Percentiles rank a stretch among this genome's conserved stretches.
phyloP scores from a whole-genome alignment of 2,797 vertebrate species.

The Clarias fuscus region DNA sequence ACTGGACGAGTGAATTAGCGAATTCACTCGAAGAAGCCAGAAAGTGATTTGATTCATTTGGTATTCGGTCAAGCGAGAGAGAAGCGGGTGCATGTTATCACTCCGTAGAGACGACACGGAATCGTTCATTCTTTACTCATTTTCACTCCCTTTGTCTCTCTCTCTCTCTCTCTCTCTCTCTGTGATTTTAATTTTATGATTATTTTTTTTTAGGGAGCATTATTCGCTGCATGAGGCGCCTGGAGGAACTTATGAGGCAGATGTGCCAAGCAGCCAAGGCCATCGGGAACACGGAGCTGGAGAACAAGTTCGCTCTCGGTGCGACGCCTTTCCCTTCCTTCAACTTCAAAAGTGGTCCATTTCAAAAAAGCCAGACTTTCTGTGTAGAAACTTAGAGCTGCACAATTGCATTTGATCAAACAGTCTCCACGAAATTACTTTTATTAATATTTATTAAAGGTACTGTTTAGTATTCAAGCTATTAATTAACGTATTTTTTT shows the following conservation, averaged over 20 bases:
- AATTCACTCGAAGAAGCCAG: not conserved
- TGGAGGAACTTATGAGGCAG: conserved; percentile 94
- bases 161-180: not conserved
- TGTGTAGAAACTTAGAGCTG: not conserved
- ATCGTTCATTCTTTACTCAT: not conserved
- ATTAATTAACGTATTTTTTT: too few relatives aligned
- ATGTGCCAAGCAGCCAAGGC: conserved; percentile 99
- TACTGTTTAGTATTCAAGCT: too few relatives aligned
- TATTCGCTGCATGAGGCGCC: conserved; percentile 90
- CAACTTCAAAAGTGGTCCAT: not conserved
- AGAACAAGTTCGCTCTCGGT: conserved; percentile 95
- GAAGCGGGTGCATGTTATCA: conserved; percentile 21
- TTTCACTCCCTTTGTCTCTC: too few relatives aligned
- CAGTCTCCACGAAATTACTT: too few relatives aligned
- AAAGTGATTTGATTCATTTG: conserved; percentile 36
- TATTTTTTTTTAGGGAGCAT: conserved; percentile 71
- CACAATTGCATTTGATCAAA: too few relatives aligned
- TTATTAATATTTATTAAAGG: too few relatives aligned
- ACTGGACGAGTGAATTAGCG: not conserved
- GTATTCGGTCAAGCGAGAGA: conserved; percentile 19
- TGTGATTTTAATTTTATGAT: not conserved
- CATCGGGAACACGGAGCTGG: conserved; percentile 96
- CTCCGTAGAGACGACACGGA: not conserved
- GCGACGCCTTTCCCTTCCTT: conserved; percentile 16
- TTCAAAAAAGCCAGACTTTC: not conserved